A percentile compares a stretch with the other conserved stretches of the same genome.
phyloP scores from a whole-genome alignment of 1,140 invertebrate genomes.

The Limonius californicus region DNA sequence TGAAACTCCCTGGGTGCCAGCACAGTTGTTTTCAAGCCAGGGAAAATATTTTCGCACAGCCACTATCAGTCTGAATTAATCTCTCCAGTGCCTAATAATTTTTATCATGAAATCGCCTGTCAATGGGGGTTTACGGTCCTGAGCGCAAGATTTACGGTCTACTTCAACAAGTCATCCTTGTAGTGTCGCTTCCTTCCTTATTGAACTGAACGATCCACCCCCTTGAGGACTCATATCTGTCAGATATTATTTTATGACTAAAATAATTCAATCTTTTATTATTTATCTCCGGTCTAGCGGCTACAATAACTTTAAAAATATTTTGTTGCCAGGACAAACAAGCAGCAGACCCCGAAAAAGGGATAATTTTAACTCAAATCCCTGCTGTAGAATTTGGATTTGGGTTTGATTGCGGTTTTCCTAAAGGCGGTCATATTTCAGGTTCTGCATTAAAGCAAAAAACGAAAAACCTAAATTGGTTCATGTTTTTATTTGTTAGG shows the following conservation, averaged over 20 bases:
- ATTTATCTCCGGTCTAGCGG: too few relatives aligned
- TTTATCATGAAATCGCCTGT: slow-evolving; percentile 4
- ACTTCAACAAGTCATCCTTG: slow-evolving; percentile 8
- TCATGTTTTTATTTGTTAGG: neutral
- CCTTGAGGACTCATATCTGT: slow-evolving; percentile 7
- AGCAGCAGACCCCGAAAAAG: too few relatives aligned
- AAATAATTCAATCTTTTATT: too few relatives aligned
- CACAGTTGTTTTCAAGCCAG: too few relatives aligned
- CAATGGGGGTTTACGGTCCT: slow-evolving; percentile 2
- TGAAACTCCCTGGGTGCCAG: too few relatives aligned
- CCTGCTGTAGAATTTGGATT: too few relatives aligned
- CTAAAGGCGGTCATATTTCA: too few relatives aligned
- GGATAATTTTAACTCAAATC: too few relatives aligned
- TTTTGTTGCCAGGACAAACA: too few relatives aligned
- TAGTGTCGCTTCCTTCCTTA: slow-evolving; percentile 5
- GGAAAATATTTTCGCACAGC: neutral
- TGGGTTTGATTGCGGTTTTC: too few relatives aligned
- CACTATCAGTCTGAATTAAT: neutral
- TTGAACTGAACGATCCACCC: neutral
- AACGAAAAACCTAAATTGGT: neutral
- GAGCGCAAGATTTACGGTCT: slow-evolving; percentile 9
- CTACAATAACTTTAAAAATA: too few relatives aligned
- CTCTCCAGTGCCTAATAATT: slow-evolving; percentile 9
- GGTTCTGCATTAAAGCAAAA: neutral
- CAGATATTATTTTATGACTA: slow-evolving; percentile 4